Base-by-base conservation (phyloP, 2,113 vertebrate genomes). In the Labeo rohita region DNA sequence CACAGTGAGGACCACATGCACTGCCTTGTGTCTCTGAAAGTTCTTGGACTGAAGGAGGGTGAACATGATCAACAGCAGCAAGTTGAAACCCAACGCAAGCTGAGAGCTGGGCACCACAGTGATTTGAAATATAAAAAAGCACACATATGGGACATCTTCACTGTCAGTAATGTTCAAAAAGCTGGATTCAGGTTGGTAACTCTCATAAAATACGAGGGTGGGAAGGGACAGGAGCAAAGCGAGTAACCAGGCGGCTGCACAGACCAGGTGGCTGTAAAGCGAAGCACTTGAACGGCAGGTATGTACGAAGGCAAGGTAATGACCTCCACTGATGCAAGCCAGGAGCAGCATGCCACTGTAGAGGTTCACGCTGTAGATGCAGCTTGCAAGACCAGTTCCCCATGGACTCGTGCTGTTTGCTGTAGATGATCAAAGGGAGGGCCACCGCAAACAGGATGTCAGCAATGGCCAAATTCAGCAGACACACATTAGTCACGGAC, bases 401-500 rank as follows among this genome's bases (percentile, higher is more conserved):
- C 18, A 98, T 96, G 6, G 93, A 34, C 98, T 0, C 90, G 0
- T 84, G 65, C 76, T 93, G 89, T 0, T 97, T 96, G 1, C 93
- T 94, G 28, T 95, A 94, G 3, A 96, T 95, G 89, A 97, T 96
- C 81, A 99, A 93, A 0, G 98, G 98, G n/a, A 99, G 95, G 0
- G 95, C 94, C 5, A 95, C 92, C 16, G 97, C 96, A 0, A 98
- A 97, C 0, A 98, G 90, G 50, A 98, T 92, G 91, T 99, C 98
- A 0, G 96, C 96, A 0, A 98, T 84, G 76, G 98, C 98, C 91
- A 99, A 96, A 78, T 99, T 97, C 47, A 98, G 86, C 84, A 99
- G 95, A 85, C 95, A 98, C 0, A 98, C 91, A 1, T 99, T 97
- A 0, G 98, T 98, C 96, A 98, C 97, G 39, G 96, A 98, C 88